phyloP scores from a whole-genome alignment of 2,888 invertebrate species.

The Aporophyla lueneburgensis region DNA sequence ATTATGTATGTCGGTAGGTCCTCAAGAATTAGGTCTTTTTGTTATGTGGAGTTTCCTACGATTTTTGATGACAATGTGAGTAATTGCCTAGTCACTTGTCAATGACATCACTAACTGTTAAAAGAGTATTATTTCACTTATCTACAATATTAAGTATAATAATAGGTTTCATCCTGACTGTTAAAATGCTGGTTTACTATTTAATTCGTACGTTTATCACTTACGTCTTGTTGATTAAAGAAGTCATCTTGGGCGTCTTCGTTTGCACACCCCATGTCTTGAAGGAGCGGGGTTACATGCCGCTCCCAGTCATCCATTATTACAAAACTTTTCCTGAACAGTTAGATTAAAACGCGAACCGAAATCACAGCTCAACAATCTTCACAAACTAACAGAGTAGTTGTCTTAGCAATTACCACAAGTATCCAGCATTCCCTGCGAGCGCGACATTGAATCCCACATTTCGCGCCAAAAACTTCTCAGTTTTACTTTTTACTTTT shows the following conservation, averaged over 20 bases:
- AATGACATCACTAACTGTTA: neutral
- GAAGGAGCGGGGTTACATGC: constrained; percentile 90
- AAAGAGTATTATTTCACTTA: neutral
- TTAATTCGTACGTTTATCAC: constrained; percentile 71
- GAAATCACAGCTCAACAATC: constrained; percentile 81
- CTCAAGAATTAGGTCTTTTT: neutral
- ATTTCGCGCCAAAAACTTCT: constrained; percentile 90
- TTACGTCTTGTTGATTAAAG: constrained; percentile 91
- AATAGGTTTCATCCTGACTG: neutral
- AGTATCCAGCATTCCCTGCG: constrained; percentile 69
- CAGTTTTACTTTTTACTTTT: constrained; percentile 75
- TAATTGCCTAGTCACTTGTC: neutral
- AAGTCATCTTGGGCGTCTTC: constrained; percentile 91
- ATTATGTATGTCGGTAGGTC: neutral
- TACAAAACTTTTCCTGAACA: constrained; percentile 76
- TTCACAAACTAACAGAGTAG: constrained; percentile 80
- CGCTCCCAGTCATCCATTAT: constrained; percentile 92
- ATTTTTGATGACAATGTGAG: neutral
- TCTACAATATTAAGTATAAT: neutral
- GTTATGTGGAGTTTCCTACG: neutral
- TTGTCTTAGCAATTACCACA: constrained; percentile 81
- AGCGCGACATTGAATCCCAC: constrained; percentile 70
- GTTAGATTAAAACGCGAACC: constrained; percentile 73
- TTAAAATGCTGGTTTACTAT: constrained; percentile 22
- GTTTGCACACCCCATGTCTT: constrained; percentile 90